These are phyloP conservation scores for Corythaixoides concolor DNA, from an alignment of 2,113 vertebrate genomes.

Conservation along the genomic window DNA sequence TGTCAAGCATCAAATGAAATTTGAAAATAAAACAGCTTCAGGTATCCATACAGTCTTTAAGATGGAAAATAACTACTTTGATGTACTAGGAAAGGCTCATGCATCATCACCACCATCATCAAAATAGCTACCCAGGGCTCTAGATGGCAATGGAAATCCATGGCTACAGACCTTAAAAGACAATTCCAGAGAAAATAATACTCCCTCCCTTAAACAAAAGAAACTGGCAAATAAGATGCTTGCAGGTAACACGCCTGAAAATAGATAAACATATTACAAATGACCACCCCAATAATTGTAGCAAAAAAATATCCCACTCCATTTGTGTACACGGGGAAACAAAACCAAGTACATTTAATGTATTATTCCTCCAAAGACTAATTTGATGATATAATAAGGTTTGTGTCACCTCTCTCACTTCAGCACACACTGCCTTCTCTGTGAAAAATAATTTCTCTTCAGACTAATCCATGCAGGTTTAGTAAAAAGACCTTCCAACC, in stretches of 20 bases:
- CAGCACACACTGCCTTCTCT: not conserved
- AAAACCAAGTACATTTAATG: not conserved
- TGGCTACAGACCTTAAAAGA: not conserved
- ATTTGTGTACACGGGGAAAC: not conserved
- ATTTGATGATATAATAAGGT: not conserved
- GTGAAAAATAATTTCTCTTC: constrained; percentile 29
- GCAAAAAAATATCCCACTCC: not conserved
- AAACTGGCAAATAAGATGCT: not conserved
- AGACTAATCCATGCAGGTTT: constrained; percentile 17
- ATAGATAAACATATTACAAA: not conserved
- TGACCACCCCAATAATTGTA: not conserved
- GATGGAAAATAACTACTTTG: not conserved
- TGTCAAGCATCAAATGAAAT: not conserved
- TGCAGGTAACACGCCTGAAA: not conserved
- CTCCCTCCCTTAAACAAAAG: not conserved
- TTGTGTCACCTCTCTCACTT: not conserved
- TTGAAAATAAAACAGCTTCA: not conserved
- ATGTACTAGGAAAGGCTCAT: not conserved
- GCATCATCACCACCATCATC: not conserved
- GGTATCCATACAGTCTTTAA: not conserved
- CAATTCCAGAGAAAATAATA: not conserved
- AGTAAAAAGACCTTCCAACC: constrained; percentile 39
- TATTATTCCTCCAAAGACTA: not conserved
- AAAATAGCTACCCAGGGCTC: not conserved
- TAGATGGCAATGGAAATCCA: not conserved